phyloP scores from a whole-genome alignment of 2,797 vertebrate species.

The Prunella strophiata region DNA sequence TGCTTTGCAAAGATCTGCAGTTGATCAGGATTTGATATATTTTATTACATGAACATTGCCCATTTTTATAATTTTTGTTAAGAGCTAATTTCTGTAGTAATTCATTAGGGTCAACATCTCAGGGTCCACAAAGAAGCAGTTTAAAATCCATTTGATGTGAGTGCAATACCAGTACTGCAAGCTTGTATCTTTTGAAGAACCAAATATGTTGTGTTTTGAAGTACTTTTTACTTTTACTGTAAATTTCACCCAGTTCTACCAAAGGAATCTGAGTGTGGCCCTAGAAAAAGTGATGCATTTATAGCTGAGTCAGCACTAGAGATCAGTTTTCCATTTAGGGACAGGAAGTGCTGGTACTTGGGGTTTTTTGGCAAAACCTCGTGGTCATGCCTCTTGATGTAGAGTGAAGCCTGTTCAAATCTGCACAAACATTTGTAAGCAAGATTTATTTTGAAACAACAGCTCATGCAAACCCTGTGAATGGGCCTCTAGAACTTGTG shows the following conservation, averaged over 20 bases:
- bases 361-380: neutral
- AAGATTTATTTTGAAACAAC: neutral
- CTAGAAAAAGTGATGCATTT: neutral
- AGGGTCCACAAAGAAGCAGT: conserved; percentile 14
- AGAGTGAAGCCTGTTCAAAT: neutral
- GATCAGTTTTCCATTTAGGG: neutral
- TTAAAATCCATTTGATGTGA: neutral
- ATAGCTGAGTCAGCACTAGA: neutral
- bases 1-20: neutral
- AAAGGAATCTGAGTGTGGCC: conserved; percentile 15
- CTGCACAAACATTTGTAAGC: neutral
- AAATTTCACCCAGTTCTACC: neutral
- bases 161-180: neutral
- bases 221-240: neutral
- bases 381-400: neutral
- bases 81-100: neutral
- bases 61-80: neutral
- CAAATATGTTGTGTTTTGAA: neutral
- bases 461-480: neutral
- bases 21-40: neutral
- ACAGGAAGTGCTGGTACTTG: neutral
- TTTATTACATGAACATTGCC: neutral
- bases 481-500: neutral
- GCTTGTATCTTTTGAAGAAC: neutral
- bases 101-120: neutral